A percentile compares a stretch with the other conserved stretches of the same genome.
These are phyloP conservation scores for Siphlonurus alternatus DNA, from an alignment of 2,888 invertebrate genomes.

Conservation along the genomic window DNA sequence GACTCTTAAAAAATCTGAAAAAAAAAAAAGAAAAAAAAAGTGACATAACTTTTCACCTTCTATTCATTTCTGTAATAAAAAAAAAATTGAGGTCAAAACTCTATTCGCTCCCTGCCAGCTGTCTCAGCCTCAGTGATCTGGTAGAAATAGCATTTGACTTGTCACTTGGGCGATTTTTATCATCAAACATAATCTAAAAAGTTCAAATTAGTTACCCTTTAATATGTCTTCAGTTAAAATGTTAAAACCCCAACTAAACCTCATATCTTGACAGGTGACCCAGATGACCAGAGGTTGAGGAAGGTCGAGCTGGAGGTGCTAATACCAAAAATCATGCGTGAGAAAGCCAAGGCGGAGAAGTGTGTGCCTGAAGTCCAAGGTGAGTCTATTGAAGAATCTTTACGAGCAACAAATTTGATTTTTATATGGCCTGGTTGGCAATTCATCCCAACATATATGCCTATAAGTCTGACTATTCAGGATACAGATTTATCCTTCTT, in stretches of 20 bases:
- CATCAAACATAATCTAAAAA: constrained; percentile 3
- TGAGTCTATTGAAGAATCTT: too few species aligned
- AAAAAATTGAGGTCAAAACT: too few species aligned
- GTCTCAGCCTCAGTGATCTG: too few species aligned
- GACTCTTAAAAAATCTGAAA: too few species aligned
- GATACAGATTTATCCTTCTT: not conserved
- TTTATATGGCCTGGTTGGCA: too few species aligned
- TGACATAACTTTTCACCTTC: too few species aligned
- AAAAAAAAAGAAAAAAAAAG: too few species aligned
- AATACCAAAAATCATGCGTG: constrained; percentile 77
- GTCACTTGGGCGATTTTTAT: too few species aligned
- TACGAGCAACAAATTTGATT: not conserved
- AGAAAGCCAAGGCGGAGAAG: constrained; percentile 60
- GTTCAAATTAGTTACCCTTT: not conserved
- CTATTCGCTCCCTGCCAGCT: too few species aligned
- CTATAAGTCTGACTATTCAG: not conserved
- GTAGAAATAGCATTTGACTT: too few species aligned
- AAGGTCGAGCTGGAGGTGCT: constrained; percentile 78
- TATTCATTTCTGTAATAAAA: too few species aligned
- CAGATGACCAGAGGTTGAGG: constrained; percentile 61
- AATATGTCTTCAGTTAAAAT: not conserved
- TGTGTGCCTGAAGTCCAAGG: constrained; percentile 55
- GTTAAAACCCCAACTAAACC: not conserved
- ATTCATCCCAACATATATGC: not conserved
- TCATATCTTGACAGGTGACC: constrained; percentile 57